Evolutionary conservation across 1,140 invertebrate species (phyloP).

Genomic region (Pomacea maculata): DNA sequence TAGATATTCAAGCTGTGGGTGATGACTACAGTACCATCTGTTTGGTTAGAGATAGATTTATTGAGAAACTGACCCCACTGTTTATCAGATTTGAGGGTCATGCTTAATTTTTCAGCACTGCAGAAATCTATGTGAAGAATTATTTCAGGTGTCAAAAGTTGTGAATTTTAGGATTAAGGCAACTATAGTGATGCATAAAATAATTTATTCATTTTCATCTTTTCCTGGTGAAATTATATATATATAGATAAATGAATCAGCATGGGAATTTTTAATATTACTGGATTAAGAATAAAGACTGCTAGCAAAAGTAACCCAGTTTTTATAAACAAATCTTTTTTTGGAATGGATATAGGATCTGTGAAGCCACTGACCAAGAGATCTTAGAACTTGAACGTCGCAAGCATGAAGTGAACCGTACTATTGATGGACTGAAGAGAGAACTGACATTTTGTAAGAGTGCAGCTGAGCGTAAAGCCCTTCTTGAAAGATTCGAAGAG

Average conservation of each 20-base stretch:
- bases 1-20: not conserved
- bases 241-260: not conserved
- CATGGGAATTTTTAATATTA: not conserved
- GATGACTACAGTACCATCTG: not conserved
- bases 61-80: too few relatives aligned
- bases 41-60: not conserved
- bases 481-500: constrained; percentile 51
- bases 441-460: constrained; percentile 51
- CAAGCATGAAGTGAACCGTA: constrained; percentile 48
- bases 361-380: constrained; percentile 54
- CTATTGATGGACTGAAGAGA: constrained; percentile 51
- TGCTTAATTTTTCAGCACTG: too few relatives aligned
- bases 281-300: not conserved
- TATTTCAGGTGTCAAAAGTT: not conserved
- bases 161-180: not conserved
- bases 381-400: constrained; percentile 54
- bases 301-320: not conserved
- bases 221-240: not conserved
- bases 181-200: not conserved
- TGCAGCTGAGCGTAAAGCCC: constrained; percentile 46
- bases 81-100: too few relatives aligned
- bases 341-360: constrained; percentile 42
- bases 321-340: not conserved
- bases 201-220: not conserved
- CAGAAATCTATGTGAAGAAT: not conserved